phyloP scores from a whole-genome alignment of 2,888 invertebrate species.

The Resseliella maxima region DNA sequence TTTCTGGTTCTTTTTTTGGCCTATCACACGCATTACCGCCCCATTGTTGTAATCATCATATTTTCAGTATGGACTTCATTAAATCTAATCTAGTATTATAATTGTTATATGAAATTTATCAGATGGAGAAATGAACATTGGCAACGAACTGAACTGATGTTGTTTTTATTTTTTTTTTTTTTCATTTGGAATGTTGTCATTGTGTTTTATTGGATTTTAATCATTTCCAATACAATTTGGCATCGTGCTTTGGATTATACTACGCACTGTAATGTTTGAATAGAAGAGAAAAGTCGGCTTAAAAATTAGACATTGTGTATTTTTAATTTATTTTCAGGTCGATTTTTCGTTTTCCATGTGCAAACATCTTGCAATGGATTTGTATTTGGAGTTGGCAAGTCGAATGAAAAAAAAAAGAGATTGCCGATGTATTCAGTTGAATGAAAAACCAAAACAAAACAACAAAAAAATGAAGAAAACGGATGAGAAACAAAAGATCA shows the following conservation, averaged over 20 bases:
- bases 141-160: too few species aligned
- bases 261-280: neutral
- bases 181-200: neutral
- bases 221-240: neutral
- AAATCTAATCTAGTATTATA: neutral
- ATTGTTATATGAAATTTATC: slow-evolving; percentile 33
- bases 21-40: slow-evolving; percentile 40
- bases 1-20: neutral
- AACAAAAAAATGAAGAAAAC: neutral
- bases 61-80: slow-evolving; percentile 5
- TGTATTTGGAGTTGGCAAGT: neutral
- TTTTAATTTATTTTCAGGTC: slow-evolving; percentile 14
- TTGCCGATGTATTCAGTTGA: neutral
- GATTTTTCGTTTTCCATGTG: neutral
- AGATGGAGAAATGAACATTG: slow-evolving; percentile 23
- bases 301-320: slow-evolving; percentile 54
- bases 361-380: slow-evolving; percentile 8
- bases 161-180: neutral
- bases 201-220: slow-evolving; percentile 21
- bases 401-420: neutral
- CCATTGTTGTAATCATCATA: neutral
- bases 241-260: neutral
- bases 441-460: slow-evolving; percentile 3
- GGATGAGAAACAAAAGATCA: slow-evolving; percentile 47
- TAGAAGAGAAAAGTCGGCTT: slow-evolving; percentile 13